Conservation (phyloP, 2,797 vertebrate genomes). For the Sebastes hubbsi region DNA sequence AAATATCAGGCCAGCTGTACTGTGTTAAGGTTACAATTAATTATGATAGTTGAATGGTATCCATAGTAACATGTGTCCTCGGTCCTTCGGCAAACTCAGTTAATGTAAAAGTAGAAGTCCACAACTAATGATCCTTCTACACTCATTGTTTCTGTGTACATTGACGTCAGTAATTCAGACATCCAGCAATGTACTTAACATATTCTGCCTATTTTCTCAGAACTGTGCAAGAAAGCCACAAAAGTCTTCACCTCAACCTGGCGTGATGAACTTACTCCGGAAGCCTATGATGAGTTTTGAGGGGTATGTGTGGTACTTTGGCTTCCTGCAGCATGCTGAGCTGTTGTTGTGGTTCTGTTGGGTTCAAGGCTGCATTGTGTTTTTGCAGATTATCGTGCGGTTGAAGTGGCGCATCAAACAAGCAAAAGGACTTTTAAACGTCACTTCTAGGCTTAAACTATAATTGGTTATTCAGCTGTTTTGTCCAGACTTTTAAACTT, state of each 20-base stretch:
- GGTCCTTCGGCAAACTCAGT: neutral
- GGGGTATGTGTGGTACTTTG: neutral
- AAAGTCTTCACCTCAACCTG: neutral
- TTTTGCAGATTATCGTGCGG: slow-evolving; percentile 15
- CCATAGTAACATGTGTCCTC: slow-evolving; percentile 14
- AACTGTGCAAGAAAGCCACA: neutral
- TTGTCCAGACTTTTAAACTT: slow-evolving; percentile 53
- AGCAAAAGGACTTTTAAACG: slow-evolving; percentile 49
- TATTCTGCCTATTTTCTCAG: neutral
- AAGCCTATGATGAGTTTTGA: neutral
- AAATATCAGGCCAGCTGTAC: neutral
- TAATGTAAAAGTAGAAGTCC: neutral
- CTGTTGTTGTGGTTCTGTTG: neutral
- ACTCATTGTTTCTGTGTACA: neutral
- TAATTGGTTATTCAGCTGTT: slow-evolving; percentile 56
- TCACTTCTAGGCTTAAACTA: slow-evolving; percentile 24
- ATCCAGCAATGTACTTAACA: neutral
- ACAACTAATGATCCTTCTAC: neutral
- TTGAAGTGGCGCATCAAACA: slow-evolving; percentile 43
- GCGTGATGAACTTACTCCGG: neutral
- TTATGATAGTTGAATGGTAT: slow-evolving; percentile 3
- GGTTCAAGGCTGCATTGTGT: slow-evolving; percentile 8
- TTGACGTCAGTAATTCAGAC: neutral
- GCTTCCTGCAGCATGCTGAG: neutral
- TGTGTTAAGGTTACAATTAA: neutral